phyloP scores from a whole-genome alignment of 2,113 vertebrate genomes.

The Caranx ignobilis region DNA sequence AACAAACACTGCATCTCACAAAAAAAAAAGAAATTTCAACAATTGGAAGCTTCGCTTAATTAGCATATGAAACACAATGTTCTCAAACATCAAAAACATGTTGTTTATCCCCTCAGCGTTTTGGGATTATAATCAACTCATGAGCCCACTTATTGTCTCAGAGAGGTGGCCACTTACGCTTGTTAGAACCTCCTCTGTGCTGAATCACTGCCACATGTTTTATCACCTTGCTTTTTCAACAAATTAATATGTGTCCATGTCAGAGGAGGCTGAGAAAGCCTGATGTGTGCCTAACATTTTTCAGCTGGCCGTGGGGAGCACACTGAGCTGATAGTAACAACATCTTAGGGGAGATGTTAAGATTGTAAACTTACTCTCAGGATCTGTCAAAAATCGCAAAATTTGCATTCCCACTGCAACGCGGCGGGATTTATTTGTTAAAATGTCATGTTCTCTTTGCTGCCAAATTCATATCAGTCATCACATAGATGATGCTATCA shows the following conservation, averaged over 20 bases:
- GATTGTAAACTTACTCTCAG: slow-evolving; percentile 5
- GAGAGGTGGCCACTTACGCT: slow-evolving; percentile 36
- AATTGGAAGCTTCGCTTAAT: slow-evolving; percentile 31
- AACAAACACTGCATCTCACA: slow-evolving; percentile 17
- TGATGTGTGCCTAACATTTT: not conserved
- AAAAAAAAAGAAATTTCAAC: slow-evolving; percentile 44
- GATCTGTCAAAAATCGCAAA: not conserved
- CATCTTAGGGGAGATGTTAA: slow-evolving; percentile 13
- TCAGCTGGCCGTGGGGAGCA: not conserved
- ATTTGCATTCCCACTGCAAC: slow-evolving; percentile 6
- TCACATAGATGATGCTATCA: not conserved
- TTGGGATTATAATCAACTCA: slow-evolving; percentile 45
- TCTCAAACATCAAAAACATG: slow-evolving; percentile 52
- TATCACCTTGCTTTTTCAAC: slow-evolving; percentile 11
- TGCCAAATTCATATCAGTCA: not conserved
- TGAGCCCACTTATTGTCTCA: slow-evolving; percentile 31
- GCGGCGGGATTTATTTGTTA: not conserved
- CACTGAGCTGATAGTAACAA: slow-evolving; percentile 10
- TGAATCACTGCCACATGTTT: slow-evolving; percentile 38
- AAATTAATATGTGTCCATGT: slow-evolving; percentile 29
- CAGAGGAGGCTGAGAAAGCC: slow-evolving; percentile 11
- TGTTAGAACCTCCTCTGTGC: slow-evolving; percentile 29
- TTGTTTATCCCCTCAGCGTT: slow-evolving; percentile 50
- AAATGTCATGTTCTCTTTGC: not conserved
- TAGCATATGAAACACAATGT: slow-evolving; percentile 55